Conservation (phyloP, 2,113 vertebrate genomes). For the Austrofundulus limnaeus region DNA sequence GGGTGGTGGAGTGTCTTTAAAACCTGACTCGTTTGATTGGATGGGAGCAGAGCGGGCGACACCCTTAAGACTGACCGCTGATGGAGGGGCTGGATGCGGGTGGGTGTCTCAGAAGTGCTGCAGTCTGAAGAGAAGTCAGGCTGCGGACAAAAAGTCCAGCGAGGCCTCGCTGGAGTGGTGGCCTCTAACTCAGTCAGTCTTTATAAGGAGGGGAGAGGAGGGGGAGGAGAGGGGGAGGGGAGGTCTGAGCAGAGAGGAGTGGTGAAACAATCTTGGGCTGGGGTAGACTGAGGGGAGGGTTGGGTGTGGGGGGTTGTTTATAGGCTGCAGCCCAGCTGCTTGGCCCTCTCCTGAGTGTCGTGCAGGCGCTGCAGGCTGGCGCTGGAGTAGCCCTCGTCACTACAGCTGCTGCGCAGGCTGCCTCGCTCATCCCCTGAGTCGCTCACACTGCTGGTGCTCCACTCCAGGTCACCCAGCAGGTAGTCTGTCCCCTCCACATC, state of each 20-base stretch:
- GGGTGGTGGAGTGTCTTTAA: slow-evolving; percentile 43
- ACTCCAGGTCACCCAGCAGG: slow-evolving; percentile 87
- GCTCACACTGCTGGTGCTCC: slow-evolving; percentile 93
- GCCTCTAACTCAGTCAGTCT: slow-evolving; percentile 47
- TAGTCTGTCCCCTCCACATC: slow-evolving; percentile 89
- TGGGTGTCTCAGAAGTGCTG: slow-evolving; percentile 30
- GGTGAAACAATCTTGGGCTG: slow-evolving; percentile 13
- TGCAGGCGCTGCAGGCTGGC: slow-evolving; percentile 82
- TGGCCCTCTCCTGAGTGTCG: slow-evolving; percentile 77
- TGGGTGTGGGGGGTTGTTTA: slow-evolving; percentile 72
- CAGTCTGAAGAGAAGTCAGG: slow-evolving; percentile 39
- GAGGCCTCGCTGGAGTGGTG: slow-evolving; percentile 21
- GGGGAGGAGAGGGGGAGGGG: neutral
- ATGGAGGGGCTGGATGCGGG: slow-evolving; percentile 32
- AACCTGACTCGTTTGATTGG: slow-evolving; percentile 56
- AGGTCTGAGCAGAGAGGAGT: slow-evolving; percentile 30
- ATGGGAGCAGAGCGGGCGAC: slow-evolving; percentile 40
- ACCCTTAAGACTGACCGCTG: slow-evolving; percentile 47
- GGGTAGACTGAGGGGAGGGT: slow-evolving; percentile 20
- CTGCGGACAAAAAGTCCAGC: slow-evolving; percentile 26
- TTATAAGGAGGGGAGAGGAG: neutral
- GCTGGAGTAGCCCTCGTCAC: slow-evolving; percentile 94
- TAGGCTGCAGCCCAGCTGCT: slow-evolving; percentile 77
- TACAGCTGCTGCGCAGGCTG: slow-evolving; percentile 90
- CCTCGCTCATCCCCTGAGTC: slow-evolving; percentile 89